Base-by-base conservation (phyloP, 2,888 invertebrate species). In the Heliconius hortense region DNA sequence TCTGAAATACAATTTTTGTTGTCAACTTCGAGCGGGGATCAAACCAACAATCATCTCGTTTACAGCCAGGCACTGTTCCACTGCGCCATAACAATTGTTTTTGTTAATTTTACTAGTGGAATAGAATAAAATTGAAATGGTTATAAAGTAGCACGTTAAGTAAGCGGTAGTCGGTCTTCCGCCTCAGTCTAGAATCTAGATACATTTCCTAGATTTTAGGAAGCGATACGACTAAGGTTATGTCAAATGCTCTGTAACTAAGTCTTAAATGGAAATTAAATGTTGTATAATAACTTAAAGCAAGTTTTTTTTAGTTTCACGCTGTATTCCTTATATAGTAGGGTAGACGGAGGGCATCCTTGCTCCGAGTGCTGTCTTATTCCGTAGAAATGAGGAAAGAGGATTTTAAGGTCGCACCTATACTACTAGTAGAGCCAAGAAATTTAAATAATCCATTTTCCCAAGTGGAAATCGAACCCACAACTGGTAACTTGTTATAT, bases 181-280 rank as follows among this genome's bases (percentile, higher is more conserved):
- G 74, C 28, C 64, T 64, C 64, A 56, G 70, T 26, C 64, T 53
- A 31, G 28, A 70, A 28, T 35, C 64, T 69, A 53, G 26, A 60
- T 10, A 59, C 43, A 62, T 64, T 74, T 74, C 74, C 74, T 74
- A 59, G 2, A 24, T 53, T 70, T 59, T 64, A 74, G 74, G 74
- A 74, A 74, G 70, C 56, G 28, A 43, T 28, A 28, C 53, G 53
- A 53, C 53, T 70, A 64, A 70, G 70, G 70, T 70, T 28, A 63
- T 60, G 18, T n/a, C 64, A 53, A 69, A 56, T 39, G 35, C 43
- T 64, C 18, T 18, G 35, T 48, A 60, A 70, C 13, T 21, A 18
- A 56, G 10, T 53, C 21, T 18, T 70, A 63, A 63, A 74, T 70
- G 69, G 13, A 53, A 28, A 11, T 5, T 13, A 39, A 63, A 39